Conservation (phyloP, 2,797 vertebrate species). For the Sarcoramphus papa region DNA sequence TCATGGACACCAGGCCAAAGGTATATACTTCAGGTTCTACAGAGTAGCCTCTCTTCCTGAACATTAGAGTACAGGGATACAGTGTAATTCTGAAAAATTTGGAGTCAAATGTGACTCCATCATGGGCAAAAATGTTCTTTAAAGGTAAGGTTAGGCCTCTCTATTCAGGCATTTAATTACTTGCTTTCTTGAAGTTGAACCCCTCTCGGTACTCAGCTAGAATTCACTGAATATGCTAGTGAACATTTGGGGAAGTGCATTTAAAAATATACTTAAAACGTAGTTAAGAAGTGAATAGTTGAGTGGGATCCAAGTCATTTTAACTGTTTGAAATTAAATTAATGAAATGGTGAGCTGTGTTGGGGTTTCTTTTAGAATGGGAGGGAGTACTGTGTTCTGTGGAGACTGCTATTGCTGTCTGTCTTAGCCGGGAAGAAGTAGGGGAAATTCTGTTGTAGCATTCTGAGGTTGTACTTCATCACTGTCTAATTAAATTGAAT, state of each 20-base stretch:
- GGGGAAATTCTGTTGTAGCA: neutral
- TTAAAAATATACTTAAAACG: neutral
- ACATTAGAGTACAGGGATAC: neutral
- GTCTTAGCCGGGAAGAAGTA: neutral
- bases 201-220: neutral
- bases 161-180: neutral
- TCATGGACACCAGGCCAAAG: conserved; percentile 96
- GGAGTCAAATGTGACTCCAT: neutral
- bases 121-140: neutral
- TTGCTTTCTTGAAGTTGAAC: neutral
- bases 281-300: neutral
- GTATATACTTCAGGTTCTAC: conserved; percentile 60
- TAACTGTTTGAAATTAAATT: neutral
- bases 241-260: neutral
- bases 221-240: neutral
- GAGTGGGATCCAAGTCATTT: neutral
- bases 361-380: neutral
- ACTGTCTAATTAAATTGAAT: neutral
- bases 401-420: neutral
- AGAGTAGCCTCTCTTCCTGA: neutral
- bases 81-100: neutral
- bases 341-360: neutral
- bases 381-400: neutral
- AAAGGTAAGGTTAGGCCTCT: neutral
- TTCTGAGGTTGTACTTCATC: neutral